Base-by-base conservation (phyloP, 2,797 vertebrate species). In the Cebuella pygmaea region DNA sequence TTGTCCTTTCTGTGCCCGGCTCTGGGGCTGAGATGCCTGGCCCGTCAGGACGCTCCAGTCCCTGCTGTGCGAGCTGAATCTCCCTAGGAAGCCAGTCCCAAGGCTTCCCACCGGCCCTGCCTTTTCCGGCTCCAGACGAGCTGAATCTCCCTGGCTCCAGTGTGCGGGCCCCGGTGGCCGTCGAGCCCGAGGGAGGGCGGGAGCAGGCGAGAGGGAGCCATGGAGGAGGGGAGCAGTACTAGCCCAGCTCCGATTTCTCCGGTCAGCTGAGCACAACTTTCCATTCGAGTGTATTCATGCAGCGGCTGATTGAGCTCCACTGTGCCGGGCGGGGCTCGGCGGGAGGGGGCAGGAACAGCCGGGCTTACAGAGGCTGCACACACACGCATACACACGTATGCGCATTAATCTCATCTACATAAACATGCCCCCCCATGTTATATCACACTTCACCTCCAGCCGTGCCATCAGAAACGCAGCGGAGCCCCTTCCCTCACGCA, bases 271-370 rank as follows among this genome's bases (percentile, higher is more conserved):
- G 98, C 99, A 99, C 99, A 99, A 99, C 99, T 99, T 99, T 98
- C 99, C 98, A 99, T 99, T 99, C 98, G 99, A 99, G 99, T 99
- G 99, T 99, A 99, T 99, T 99, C 99, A 99, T 99, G 99, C 99
- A 99, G 99, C 85, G 80, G 98, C 98, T 99, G 98, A 99, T 99
- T 99, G 99, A 99, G 98, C 99, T 98, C 98, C 97, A 96, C 99
- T 97, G 98, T 98, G 97, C 97, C 98, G 98, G 99, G 99, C 98
- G 98, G 99, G 98, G 98, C 98, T 98, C 98, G 22, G 93, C 67
- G 39, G 98, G 97, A 93, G 95, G 96, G 89, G 98, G 97, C 97
- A 84, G 94, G 52, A 92, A 59, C 48, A 80, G 92, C 79, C 76
- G 52, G 92, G 82, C 81, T 27, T 48, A 82, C 76, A 50, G 90